Conservation (phyloP, 2,888 invertebrate species). For the Clitarchus hookeri region DNA sequence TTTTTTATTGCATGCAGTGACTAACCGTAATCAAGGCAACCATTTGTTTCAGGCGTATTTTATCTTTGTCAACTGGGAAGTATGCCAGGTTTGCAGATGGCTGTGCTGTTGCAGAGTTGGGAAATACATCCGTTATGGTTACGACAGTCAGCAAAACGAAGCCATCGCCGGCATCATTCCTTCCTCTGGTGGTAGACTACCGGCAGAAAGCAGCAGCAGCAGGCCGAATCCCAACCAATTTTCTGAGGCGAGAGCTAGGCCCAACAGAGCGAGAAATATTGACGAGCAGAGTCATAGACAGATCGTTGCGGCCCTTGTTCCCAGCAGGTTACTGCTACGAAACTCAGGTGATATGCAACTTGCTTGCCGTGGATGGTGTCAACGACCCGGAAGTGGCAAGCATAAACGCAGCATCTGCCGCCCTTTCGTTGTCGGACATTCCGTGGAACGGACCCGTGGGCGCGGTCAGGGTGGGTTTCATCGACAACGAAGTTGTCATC, state of each 20-base stretch:
- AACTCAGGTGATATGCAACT: conserved; percentile 86
- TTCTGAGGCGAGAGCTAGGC: conserved; percentile 84
- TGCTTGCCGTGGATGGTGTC: conserved; percentile 84
- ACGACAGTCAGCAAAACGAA: conserved; percentile 84
- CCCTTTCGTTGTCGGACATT: conserved; percentile 88
- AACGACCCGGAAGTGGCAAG: conserved; percentile 88
- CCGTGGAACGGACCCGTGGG: conserved; percentile 97
- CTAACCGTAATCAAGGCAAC: no score
- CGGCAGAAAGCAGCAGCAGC: conserved; percentile 95
- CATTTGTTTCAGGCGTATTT: conserved; percentile 59
- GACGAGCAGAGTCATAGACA: conserved; percentile 87
- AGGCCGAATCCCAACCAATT: conserved; percentile 96
- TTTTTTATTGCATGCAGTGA: no score
- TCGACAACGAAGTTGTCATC: conserved; percentile 74
- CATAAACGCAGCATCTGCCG: conserved; percentile 94
- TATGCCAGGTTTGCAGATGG: conserved; percentile 91
- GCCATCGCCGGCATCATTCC: conserved; percentile 62
- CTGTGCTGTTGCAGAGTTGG: conserved; percentile 78
- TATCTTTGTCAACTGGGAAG: conserved; percentile 75
- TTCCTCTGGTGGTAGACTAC: conserved; percentile 89
- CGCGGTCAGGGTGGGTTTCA: conserved; percentile 85
- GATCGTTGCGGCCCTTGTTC: conserved; percentile 90
- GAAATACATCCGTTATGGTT: conserved; percentile 89
- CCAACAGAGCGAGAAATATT: conserved; percentile 86
- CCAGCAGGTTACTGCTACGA: conserved; percentile 75